Percentiles rank a stretch among this genome's conserved stretches.
phyloP scores from a whole-genome alignment of 2,113 vertebrate species.

The Oxyruncus cristatus region DNA sequence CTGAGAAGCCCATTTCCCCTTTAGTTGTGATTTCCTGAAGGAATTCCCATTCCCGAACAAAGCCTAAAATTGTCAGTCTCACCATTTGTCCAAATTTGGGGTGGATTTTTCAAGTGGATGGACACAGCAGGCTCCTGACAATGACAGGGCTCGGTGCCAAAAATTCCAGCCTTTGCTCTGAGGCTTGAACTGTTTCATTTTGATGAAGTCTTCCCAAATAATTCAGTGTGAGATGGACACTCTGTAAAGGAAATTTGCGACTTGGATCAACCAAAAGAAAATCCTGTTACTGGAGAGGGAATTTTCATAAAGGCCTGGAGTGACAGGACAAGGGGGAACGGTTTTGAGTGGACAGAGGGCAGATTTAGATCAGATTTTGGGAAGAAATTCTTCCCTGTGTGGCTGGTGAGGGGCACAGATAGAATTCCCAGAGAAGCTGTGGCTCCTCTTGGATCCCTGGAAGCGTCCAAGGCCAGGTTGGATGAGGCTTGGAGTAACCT shows the following conservation, averaged over 20 bases:
- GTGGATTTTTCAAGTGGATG: constrained; percentile 1
- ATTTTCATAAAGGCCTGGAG: background rate
- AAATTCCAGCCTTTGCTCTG: background rate
- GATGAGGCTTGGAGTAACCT: background rate
- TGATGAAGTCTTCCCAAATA: background rate
- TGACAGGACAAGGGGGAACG: background rate
- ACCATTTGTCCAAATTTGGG: constrained; percentile 19
- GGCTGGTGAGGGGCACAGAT: background rate
- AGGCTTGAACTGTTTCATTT: background rate
- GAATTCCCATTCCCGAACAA: accelerated
- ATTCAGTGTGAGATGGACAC: background rate
- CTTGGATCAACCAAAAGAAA: background rate
- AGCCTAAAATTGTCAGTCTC: background rate
- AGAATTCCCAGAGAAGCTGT: background rate
- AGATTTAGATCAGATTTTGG: background rate
- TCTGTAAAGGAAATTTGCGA: background rate
- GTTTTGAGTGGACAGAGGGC: background rate
- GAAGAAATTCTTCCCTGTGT: background rate
- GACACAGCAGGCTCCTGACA: background rate
- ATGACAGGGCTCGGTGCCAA: background rate
- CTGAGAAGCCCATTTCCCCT: background rate
- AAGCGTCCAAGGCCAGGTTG: background rate
- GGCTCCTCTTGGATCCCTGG: background rate
- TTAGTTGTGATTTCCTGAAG: background rate
- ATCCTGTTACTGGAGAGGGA: background rate